Conservation (phyloP, 37 sponge, comb jelly and placozoan genomes). For the Diacarnus erythraeanus region DNA sequence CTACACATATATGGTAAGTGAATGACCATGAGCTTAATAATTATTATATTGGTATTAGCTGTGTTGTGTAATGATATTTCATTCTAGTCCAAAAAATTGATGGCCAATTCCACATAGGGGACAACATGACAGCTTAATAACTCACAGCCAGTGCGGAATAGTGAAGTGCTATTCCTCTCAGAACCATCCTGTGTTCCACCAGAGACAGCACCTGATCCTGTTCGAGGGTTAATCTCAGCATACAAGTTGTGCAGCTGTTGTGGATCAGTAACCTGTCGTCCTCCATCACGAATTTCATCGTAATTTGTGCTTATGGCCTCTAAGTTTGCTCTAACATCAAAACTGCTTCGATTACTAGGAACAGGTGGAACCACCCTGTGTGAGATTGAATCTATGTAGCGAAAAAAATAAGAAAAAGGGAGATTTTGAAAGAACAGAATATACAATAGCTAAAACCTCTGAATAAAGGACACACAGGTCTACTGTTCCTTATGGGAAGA, state of each 20-base stretch:
- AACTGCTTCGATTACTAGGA: not conserved
- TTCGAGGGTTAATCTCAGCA: not conserved
- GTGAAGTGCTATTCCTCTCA: too few relatives aligned
- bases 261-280: not conserved
- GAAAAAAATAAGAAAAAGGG: not conserved
- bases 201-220: not conserved
- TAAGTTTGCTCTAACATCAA: not conserved
- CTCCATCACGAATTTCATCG: slow-evolving; percentile 32
- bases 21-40: too few relatives aligned
- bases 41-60: too few relatives aligned
- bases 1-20: too few relatives aligned
- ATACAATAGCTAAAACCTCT: not conserved
- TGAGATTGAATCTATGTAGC: not conserved
- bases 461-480: not conserved
- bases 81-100: too few relatives aligned
- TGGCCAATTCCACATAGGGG: too few relatives aligned
- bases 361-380: not conserved
- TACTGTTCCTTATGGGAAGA: too few relatives aligned
- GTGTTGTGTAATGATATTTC: too few relatives aligned
- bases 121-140: too few relatives aligned
- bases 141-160: too few relatives aligned
- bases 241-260: not conserved
- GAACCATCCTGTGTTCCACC: not conserved
- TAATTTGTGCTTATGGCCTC: slow-evolving; percentile 1
- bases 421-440: too few relatives aligned